These are phyloP conservation scores for Lucifuga dentata DNA, from an alignment of 2,113 vertebrate genomes.

Conservation along the genomic window DNA sequence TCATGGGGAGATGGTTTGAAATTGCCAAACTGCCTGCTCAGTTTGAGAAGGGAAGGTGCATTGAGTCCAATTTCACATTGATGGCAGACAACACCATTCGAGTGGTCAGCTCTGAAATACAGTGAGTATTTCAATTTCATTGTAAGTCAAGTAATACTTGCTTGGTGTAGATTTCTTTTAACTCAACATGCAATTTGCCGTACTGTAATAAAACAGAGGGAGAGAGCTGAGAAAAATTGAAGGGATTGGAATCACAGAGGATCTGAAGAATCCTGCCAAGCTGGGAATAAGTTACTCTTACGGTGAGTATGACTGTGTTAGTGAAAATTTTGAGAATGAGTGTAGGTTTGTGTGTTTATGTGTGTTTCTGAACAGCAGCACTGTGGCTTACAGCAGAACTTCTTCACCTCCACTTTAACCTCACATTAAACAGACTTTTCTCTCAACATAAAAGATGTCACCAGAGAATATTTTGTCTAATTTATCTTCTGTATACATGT, in stretches of 20 bases:
- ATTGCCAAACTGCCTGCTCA: conserved; percentile 82
- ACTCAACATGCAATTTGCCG: conserved; percentile 30
- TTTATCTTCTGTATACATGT: neutral
- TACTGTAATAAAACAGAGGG: conserved; percentile 68
- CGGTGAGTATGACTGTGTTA: conserved; percentile 78
- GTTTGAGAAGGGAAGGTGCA: conserved; percentile 84
- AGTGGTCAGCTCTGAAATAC: conserved; percentile 80
- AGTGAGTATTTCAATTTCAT: conserved; percentile 69
- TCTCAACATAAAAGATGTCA: too few species aligned
- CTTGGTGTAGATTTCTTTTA: neutral
- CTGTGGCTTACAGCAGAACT: too few species aligned
- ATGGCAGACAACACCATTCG: conserved; percentile 73
- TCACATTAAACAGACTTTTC: too few species aligned
- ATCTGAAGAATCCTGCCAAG: conserved; percentile 88
- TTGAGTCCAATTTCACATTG: conserved; percentile 82
- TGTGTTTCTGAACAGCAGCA: too few species aligned
- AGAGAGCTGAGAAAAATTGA: conserved; percentile 84
- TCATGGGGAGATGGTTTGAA: conserved; percentile 86
- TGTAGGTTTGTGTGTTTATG: neutral
- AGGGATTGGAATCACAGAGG: conserved; percentile 84
- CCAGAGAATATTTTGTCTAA: too few species aligned
- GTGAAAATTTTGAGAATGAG: neutral
- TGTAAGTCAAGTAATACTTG: conserved; percentile 8
- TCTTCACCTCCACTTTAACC: too few species aligned
- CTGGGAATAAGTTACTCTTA: conserved; percentile 88